These are phyloP conservation scores for Orgyia antiqua DNA, from an alignment of 2,888 invertebrate genomes.

Conservation along the genomic window DNA sequence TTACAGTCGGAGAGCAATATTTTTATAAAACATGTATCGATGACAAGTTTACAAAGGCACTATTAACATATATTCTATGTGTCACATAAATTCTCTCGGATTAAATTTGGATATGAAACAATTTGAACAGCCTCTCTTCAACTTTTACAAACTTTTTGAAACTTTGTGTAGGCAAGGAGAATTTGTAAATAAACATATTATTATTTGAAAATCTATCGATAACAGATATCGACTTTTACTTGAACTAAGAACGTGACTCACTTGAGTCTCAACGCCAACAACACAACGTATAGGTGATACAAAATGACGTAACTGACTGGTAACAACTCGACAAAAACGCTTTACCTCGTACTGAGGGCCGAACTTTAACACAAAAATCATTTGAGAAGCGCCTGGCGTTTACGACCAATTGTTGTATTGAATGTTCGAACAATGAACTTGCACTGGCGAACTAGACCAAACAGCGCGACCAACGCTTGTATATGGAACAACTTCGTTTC, in stretches of 20 bases:
- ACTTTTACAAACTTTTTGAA: no score
- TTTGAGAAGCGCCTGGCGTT: constrained; percentile 50
- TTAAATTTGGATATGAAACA: no score
- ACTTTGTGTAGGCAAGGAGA: no score
- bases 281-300: constrained; percentile 53
- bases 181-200: no score
- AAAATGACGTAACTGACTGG: constrained; percentile 62
- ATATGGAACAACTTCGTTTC: constrained; percentile 51
- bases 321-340: constrained; percentile 56
- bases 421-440: constrained; percentile 70
- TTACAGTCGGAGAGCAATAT: no score
- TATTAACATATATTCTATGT: no score
- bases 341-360: constrained; percentile 46
- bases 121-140: no score
- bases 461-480: constrained; percentile 58
- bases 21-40: no score
- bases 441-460: constrained; percentile 75
- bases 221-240: constrained; percentile 52
- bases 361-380: constrained; percentile 53
- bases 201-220: constrained; percentile 50
- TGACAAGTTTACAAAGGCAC: no score
- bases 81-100: no score
- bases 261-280: constrained; percentile 73
- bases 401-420: constrained; percentile 41
- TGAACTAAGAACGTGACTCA: constrained; percentile 67